These are phyloP conservation scores for Myoxocephalus aenaeus DNA, from an alignment of 2,797 vertebrate species.

Conservation along the genomic window DNA sequence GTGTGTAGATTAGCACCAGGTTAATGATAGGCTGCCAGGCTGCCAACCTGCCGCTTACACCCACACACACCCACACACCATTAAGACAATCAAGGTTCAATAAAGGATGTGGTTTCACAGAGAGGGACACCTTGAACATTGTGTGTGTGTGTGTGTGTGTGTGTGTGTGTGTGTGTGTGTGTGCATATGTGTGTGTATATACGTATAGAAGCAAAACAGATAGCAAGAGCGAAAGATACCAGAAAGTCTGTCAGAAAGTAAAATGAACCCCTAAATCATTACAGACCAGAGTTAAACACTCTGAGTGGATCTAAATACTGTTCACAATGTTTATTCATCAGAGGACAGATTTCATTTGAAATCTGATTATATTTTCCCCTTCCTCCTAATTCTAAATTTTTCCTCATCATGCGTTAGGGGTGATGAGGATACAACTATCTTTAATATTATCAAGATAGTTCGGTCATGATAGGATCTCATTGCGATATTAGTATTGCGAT, in stretches of 20 bases:
- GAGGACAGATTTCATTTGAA: not conserved
- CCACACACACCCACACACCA: constrained; percentile 24
- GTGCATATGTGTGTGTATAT: not conserved
- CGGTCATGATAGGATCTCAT: not conserved
- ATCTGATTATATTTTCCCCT: not conserved
- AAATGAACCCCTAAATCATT: not conserved
- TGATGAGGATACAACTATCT: too few species aligned
- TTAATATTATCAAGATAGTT: not conserved
- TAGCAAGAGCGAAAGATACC: not conserved
- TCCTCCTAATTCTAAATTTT: not conserved
- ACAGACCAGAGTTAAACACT: not conserved
- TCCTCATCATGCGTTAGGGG: not conserved
- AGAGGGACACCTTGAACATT: constrained; percentile 27
- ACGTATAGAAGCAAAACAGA: not conserved
- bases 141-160: not conserved
- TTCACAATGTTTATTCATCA: not conserved
- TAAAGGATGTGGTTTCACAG: constrained; percentile 17
- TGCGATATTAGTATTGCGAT: not conserved
- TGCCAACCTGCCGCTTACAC: constrained; percentile 33
- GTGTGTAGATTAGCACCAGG: constrained; percentile 69
- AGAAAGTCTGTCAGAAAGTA: not conserved
- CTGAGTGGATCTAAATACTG: not conserved
- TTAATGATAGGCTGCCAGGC: constrained; percentile 64
- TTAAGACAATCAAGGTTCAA: constrained; percentile 19
- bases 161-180: not conserved